phyloP scores from a whole-genome alignment of 2,888 invertebrate genomes.

The Mythimna loreyi region DNA sequence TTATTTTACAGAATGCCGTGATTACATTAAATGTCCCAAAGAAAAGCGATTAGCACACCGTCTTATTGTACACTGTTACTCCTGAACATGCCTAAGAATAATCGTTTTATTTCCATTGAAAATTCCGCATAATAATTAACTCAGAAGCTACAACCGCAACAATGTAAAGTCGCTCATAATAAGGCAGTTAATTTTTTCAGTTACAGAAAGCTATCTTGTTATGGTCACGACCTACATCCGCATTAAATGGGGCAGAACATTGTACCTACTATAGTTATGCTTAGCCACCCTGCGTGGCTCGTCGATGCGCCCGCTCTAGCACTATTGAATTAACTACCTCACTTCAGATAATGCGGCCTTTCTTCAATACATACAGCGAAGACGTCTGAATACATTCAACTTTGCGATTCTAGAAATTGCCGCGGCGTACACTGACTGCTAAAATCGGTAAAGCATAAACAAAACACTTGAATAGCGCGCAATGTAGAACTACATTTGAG shows the following conservation, averaged over 20 bases:
- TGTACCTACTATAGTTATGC: slow-evolving; percentile 47
- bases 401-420: slow-evolving; percentile 37
- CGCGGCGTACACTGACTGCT: slow-evolving; percentile 43
- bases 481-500: slow-evolving; percentile 41
- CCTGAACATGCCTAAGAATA: neutral
- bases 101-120: neutral
- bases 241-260: slow-evolving; percentile 68
- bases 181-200: slow-evolving; percentile 45
- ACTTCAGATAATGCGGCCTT: slow-evolving; percentile 64
- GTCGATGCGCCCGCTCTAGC: slow-evolving; percentile 60
- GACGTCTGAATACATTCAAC: slow-evolving; percentile 52
- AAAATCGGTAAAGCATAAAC: slow-evolving; percentile 46
- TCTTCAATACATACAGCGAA: slow-evolving; percentile 56
- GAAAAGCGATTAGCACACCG: slow-evolving; percentile 9
- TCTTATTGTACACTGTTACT: slow-evolving; percentile 13
- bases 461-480: slow-evolving; percentile 51
- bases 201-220: slow-evolving; percentile 59
- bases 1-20: slow-evolving; percentile 45
- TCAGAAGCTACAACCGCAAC: slow-evolving; percentile 14
- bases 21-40: slow-evolving; percentile 41
- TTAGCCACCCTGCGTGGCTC: slow-evolving; percentile 54
- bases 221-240: slow-evolving; percentile 69
- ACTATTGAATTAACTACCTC: slow-evolving; percentile 65
- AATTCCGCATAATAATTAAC: slow-evolving; percentile 14
- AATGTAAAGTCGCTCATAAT: slow-evolving; percentile 19